A percentile compares a stretch with the other conserved stretches of the same genome.
Conservation (phyloP, 2,888 invertebrate species). For the Palloptera scutellata region DNA sequence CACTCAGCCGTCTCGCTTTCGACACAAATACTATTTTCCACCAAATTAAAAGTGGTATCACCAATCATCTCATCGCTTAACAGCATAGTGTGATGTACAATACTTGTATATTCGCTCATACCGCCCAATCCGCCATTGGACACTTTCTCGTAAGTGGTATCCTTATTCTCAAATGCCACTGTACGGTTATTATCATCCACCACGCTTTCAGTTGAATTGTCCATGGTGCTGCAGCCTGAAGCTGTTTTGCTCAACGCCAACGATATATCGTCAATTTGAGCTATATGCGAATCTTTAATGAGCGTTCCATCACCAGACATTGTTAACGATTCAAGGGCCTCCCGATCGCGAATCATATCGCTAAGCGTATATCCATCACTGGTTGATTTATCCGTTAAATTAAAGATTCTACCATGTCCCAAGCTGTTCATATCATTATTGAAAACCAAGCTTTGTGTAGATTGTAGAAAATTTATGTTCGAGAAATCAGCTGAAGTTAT, state of each 20-base stretch:
- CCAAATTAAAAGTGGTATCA: slow-evolving; percentile 58
- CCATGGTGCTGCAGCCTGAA: slow-evolving; percentile 61
- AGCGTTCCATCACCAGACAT: slow-evolving; percentile 60
- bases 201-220: slow-evolving; percentile 61
- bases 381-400: slow-evolving; percentile 44
- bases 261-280: slow-evolving; percentile 61
- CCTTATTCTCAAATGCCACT: slow-evolving; percentile 15
- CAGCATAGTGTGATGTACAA: slow-evolving; percentile 45
- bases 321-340: slow-evolving; percentile 58
- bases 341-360: slow-evolving; percentile 61
- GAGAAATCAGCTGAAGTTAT: slow-evolving; percentile 63
- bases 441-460: slow-evolving; percentile 51
- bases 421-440: slow-evolving; percentile 33
- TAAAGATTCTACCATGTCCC: slow-evolving; percentile 33
- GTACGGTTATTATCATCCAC: slow-evolving; percentile 40
- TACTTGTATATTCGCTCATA: slow-evolving; percentile 6
- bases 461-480: slow-evolving; percentile 59
- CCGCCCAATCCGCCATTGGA: slow-evolving; percentile 11
- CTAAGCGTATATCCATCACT: slow-evolving; percentile 54
- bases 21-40: slow-evolving; percentile 51
- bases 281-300: slow-evolving; percentile 61
- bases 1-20: slow-evolving; percentile 20
- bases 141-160: not conserved
- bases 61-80: slow-evolving; percentile 58
- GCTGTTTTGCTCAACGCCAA: slow-evolving; percentile 58